Base-by-base conservation (phyloP, 2,888 invertebrate species). In the Agriopis marginaria region DNA sequence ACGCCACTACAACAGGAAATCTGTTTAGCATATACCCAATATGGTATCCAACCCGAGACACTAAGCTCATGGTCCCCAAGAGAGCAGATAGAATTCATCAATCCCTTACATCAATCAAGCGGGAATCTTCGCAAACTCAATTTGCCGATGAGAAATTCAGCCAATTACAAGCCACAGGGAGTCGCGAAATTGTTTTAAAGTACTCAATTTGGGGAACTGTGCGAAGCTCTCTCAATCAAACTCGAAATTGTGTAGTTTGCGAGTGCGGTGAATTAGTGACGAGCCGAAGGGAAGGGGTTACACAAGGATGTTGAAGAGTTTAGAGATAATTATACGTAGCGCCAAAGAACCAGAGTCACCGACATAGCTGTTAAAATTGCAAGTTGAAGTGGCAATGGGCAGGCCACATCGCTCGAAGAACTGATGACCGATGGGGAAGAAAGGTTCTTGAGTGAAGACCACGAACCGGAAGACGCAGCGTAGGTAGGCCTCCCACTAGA, bases 141-240 rank as follows among this genome's bases (percentile, higher is more conserved):
- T 77, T 77, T 73, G 63, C 64, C 73, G 73, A 73, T 72, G 75
- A 71, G 75, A 75, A 71, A 75, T 75, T 73, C 67, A 74, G 64
- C 71, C 76, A 75, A 77, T 75, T 74, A 77, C 66, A 75, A 74
- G 62, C 71, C 75, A 68, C 74, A 72, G 72, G 72, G 73, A 69
- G 73, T 71, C 72, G 69, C 69, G 70, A 74, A 75, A 77, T 75
- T 74, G 71, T 75, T 76, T 71, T 71, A 70, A 71, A 71, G 74
- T 69, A 72, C 71, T 72, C 69, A 63, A 71, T 72, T 73, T 65
- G 45, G 63, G 59, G 51, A 68, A 63, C 60, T 68, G 70, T 66
- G 44, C 61, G 72, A 65, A 65, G 73, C 45, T 60, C 70, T 72
- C 72, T 75, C 71, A 73, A 74, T 74, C 73, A 75, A 71, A 72